Evolutionary conservation across 1,140 invertebrate genomes (phyloP).

Genomic region (Caenorhabditis brenneri): DNA sequence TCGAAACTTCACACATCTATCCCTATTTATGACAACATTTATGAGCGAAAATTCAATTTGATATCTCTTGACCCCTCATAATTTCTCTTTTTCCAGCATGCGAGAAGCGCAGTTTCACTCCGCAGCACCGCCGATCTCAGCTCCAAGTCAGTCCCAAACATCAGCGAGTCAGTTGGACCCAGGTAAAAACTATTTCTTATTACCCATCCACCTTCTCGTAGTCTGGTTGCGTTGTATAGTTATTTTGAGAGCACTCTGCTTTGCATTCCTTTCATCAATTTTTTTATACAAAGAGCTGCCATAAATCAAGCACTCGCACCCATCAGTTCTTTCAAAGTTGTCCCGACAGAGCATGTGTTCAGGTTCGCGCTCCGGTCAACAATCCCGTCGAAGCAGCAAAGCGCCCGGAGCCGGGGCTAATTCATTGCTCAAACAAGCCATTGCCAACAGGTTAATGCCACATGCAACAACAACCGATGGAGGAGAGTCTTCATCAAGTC

Average conservation of each 20-base stretch:
- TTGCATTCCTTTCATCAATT: neutral
- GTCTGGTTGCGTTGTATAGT: neutral
- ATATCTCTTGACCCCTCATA: neutral
- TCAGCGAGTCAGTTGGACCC: conserved; percentile 51
- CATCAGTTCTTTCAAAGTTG: conserved; percentile 32
- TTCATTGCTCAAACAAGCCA: conserved; percentile 62
- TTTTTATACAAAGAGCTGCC: conserved; percentile 31
- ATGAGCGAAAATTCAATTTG: no score
- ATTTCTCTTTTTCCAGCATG: conserved; percentile 56
- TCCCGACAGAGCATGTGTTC: conserved; percentile 37
- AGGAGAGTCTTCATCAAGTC: conserved; percentile 27
- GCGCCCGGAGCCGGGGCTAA: conserved; percentile 45
- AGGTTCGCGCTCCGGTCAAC: conserved; percentile 29
- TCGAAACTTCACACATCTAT: no score
- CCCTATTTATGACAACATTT: no score
- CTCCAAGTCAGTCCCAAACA: conserved; percentile 30
- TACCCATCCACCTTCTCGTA: neutral
- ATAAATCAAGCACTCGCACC: conserved; percentile 34
- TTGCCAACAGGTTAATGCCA: conserved; percentile 60
- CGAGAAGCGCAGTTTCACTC: conserved; percentile 57
- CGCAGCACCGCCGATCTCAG: conserved; percentile 8
- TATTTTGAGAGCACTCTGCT: neutral
- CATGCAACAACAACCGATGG: neutral
- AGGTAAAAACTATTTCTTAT: conserved; percentile 18
- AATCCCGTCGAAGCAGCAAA: conserved; percentile 12